Conservation (phyloP, 2,888 invertebrate genomes). For the Drosophila yooni region DNA sequence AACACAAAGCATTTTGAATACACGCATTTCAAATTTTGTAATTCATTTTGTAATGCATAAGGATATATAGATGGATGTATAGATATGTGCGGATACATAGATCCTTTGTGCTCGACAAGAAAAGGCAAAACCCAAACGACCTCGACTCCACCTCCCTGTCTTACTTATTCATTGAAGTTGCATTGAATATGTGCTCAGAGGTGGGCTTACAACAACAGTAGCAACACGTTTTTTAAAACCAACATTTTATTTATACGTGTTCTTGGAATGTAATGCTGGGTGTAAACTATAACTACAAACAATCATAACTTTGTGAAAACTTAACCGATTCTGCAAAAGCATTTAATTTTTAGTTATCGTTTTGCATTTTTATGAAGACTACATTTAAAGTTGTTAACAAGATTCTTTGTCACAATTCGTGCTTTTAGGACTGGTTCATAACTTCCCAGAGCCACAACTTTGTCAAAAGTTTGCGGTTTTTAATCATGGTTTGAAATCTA, state of each 20-base stretch:
- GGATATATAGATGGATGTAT: constrained; percentile 15
- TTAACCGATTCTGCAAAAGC: too few relatives aligned
- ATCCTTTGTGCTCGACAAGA: constrained; percentile 26
- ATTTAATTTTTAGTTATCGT: background rate
- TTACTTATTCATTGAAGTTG: constrained; percentile 29
- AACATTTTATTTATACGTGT: constrained; percentile 11
- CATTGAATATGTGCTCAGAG: constrained; percentile 8
- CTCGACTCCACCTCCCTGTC: constrained; percentile 18
- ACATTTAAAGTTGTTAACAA: background rate
- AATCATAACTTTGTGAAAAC: background rate
- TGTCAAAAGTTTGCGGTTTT: background rate
- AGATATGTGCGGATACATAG: constrained; percentile 12
- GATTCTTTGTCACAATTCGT: background rate
- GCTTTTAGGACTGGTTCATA: background rate
- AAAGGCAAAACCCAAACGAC: constrained; percentile 11
- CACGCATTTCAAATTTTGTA: constrained; percentile 58
- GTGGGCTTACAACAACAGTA: background rate
- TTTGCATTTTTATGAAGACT: background rate
- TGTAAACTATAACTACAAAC: background rate
- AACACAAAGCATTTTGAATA: constrained; percentile 56
- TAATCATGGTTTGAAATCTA: background rate
- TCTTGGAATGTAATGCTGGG: background rate
- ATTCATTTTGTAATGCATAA: constrained; percentile 71
- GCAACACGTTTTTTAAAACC: background rate
- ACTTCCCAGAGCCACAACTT: background rate